Percentiles rank a stretch among this genome's conserved stretches.
phyloP scores from a whole-genome alignment of 2,888 invertebrate genomes.

The Megamerina dolium region DNA sequence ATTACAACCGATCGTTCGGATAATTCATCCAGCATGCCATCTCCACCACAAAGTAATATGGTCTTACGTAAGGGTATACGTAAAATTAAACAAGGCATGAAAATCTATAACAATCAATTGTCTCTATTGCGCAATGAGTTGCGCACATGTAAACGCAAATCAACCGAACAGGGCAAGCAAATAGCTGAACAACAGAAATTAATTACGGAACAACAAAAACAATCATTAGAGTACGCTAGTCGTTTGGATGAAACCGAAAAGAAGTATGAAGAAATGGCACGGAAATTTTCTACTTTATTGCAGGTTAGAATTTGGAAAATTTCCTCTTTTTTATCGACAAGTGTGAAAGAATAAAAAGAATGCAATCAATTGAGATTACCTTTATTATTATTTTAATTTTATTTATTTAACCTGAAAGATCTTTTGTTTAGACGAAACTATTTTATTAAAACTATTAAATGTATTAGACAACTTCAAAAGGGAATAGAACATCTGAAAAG shows the following conservation, averaged over 20 bases:
- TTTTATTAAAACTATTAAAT: no score
- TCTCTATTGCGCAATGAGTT: conserved; percentile 73
- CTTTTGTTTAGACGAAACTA: no score
- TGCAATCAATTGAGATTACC: not conserved
- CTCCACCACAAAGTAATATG: conserved; percentile 78
- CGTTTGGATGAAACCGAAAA: conserved; percentile 86
- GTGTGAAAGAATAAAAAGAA: not conserved
- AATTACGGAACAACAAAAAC: conserved; percentile 67
- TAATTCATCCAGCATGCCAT: conserved; percentile 50
- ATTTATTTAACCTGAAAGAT: not conserved
- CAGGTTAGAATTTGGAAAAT: conserved; percentile 53
- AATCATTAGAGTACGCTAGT: conserved; percentile 71
- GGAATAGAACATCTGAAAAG: no score
- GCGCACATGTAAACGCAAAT: conserved; percentile 73
- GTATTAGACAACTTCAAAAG: no score
- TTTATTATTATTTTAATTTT: not conserved
- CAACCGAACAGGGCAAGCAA: conserved; percentile 79
- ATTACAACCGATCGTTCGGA: conserved; percentile 37
- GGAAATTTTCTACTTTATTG: conserved; percentile 81
- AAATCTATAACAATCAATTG: conserved; percentile 77
- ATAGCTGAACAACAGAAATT: conserved; percentile 70
- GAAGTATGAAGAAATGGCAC: conserved; percentile 82
- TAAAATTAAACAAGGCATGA: conserved; percentile 85
- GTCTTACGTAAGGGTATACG: conserved; percentile 79
- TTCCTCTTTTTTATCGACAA: not conserved